phyloP scores from a whole-genome alignment of 2,797 vertebrate genomes.

The Triplophysa yarkandensis region DNA sequence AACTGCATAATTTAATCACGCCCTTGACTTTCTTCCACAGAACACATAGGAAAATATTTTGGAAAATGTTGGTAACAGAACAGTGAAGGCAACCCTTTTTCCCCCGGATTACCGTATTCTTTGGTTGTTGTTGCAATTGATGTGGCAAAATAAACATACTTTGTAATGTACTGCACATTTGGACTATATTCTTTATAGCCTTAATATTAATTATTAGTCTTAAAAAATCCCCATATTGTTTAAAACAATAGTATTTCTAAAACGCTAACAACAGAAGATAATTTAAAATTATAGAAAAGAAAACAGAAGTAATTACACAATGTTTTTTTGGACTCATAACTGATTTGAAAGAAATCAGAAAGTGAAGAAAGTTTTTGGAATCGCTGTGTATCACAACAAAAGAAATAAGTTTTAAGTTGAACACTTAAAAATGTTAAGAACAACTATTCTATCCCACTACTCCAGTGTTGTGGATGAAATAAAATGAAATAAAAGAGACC shows the following conservation, averaged over 20 bases:
- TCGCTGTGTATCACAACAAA: neutral
- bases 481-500: constrained; percentile 33
- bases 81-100: no score
- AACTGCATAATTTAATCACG: no score
- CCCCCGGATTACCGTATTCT: no score
- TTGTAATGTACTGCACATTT: no score
- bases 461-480: constrained; percentile 66
- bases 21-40: no score
- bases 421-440: constrained; percentile 1
- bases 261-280: neutral
- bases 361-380: neutral
- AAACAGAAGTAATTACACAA: neutral
- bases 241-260: neutral
- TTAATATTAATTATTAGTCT: neutral
- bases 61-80: no score
- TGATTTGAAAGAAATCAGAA: neutral
- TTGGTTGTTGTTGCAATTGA: no score
- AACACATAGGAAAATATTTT: no score
- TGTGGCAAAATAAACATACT: no score
- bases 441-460: constrained; percentile 51
- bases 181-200: no score
- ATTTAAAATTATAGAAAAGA: neutral
- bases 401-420: neutral
- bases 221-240: neutral
- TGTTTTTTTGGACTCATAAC: neutral